Evolutionary conservation across 1,140 invertebrate species (phyloP), one percentile per base, ranked within the genome.

Genomic region (Drosophila tani): DNA sequence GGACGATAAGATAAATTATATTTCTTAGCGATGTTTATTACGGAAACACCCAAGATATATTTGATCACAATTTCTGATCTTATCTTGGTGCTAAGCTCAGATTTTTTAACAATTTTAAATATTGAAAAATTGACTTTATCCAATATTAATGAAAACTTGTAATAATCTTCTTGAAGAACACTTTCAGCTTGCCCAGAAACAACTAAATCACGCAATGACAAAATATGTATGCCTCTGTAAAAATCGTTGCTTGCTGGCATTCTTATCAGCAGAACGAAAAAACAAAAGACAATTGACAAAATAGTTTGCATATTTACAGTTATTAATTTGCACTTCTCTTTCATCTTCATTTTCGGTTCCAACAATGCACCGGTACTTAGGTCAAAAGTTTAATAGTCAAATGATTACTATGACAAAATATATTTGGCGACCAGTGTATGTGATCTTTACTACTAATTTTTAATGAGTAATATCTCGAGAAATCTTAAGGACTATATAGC

Each of bases 221-320:
- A 62, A 62, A 62, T 63, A 64, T 53, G 21, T 53, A 53, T 64
- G 40, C 49, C 60, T 9, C 49, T 51, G 49, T 27, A 19, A 64
- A 64, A 53, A 43, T 64, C 15, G 24, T 64, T 64, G 49, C 40
- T 19, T 64, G 46, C 47, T 63, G 47, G 47, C 46, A 63, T 49
- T 49, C 21, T 63, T 47, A 63, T 51, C 24, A 63, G 47, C 47
- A 51, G 32, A 63, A 51, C 29, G 46, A 63, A 43, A 51, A 41
- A 51, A 51, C 41, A 62, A 62, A 63, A 51, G n/a, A 53, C 35
- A 64, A 64, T 64, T 19, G 45, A 35, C 45, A 15, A 62, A 49
- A 62, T 62, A 41, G 49, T 62, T 60, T 12, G 57, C 57, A 46
- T 60, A 60, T 45, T 60, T 60, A 60, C 57, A 60, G 57, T 60